Evolutionary conservation across 2,888 invertebrate genomes (phyloP).

Genomic region (Tachystola acroxantha): DNA sequence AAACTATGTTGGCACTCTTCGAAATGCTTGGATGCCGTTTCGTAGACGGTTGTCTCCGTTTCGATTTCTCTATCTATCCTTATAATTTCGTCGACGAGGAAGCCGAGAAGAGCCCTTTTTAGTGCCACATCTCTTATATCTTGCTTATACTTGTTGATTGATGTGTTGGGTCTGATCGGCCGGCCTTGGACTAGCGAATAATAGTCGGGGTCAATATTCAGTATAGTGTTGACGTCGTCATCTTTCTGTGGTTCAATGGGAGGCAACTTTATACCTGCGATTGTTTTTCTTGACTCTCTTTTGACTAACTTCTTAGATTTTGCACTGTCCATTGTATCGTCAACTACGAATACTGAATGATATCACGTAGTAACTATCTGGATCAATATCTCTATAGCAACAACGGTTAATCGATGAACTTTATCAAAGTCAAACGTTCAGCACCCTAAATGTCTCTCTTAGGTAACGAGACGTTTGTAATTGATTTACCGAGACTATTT

Average conservation of each 20-base stretch:
- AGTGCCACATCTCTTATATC: slow-evolving; percentile 63
- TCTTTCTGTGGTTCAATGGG: slow-evolving; percentile 46
- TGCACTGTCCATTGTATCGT: slow-evolving; percentile 11
- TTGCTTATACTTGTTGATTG: slow-evolving; percentile 73
- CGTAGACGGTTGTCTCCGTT: slow-evolving; percentile 51
- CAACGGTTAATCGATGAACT: slow-evolving; percentile 11
- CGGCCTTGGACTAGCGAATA: slow-evolving; percentile 79
- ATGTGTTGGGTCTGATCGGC: slow-evolving; percentile 75
- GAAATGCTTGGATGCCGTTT: slow-evolving; percentile 54
- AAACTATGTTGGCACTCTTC: slow-evolving; percentile 65
- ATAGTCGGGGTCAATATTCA: slow-evolving; percentile 81
- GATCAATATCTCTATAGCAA: slow-evolving; percentile 58
- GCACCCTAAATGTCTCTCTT: too few species aligned
- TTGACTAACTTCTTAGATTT: slow-evolving; percentile 38
- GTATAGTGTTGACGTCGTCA: slow-evolving; percentile 64
- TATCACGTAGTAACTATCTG: slow-evolving; percentile 1
- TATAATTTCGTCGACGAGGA: slow-evolving; percentile 59
- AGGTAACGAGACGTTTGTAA: too few species aligned
- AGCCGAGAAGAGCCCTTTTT: slow-evolving; percentile 55
- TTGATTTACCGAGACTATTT: too few species aligned
- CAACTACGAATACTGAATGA: not conserved
- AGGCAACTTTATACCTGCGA: slow-evolving; percentile 55
- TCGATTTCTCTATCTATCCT: slow-evolving; percentile 61
- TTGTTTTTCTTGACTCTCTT: slow-evolving; percentile 39
- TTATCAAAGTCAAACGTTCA: not conserved